A percentile compares a stretch with the other conserved stretches of the same genome.
phyloP scores from a whole-genome alignment of 1,140 invertebrate species.

The Frieseomelitta varia region DNA sequence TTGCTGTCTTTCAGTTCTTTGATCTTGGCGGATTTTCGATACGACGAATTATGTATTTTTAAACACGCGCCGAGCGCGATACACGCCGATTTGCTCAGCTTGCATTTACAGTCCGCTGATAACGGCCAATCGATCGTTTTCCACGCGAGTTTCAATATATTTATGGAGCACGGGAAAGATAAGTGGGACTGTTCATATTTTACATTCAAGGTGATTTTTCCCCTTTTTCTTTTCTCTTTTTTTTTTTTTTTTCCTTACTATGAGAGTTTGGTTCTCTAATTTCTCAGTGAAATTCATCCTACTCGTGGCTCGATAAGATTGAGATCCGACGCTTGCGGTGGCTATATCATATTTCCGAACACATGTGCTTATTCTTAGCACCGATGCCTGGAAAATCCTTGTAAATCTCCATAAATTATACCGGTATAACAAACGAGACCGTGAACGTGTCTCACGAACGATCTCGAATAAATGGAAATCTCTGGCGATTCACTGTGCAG shows the following conservation, averaged over 20 bases:
- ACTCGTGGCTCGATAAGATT: constrained; percentile 20
- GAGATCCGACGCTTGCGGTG: constrained; percentile 27
- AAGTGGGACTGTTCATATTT: background rate
- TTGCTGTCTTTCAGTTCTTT: background rate
- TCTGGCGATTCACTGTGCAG: background rate
- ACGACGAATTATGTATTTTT: background rate
- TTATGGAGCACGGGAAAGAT: background rate
- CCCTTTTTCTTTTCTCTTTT: background rate
- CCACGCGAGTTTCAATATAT: background rate
- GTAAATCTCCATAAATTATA: constrained; percentile 11
- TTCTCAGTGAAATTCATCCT: constrained; percentile 28
- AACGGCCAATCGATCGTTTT: background rate
- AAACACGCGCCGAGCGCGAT: background rate
- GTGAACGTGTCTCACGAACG: background rate
- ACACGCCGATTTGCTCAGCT: background rate
- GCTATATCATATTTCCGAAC: constrained; percentile 19
- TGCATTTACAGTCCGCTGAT: background rate
- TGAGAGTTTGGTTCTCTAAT: constrained; percentile 17
- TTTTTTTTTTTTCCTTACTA: too few relatives aligned
- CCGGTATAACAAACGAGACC: background rate
- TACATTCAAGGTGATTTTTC: background rate
- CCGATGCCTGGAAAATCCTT: constrained; percentile 27
- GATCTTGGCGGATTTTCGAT: background rate
- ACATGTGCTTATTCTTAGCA: constrained; percentile 2
- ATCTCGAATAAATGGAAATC: background rate